Percentiles rank a stretch among this genome's conserved stretches.
These are phyloP conservation scores for Ctena decussata DNA, from an alignment of 2,888 invertebrate species.

Conservation along the genomic window DNA sequence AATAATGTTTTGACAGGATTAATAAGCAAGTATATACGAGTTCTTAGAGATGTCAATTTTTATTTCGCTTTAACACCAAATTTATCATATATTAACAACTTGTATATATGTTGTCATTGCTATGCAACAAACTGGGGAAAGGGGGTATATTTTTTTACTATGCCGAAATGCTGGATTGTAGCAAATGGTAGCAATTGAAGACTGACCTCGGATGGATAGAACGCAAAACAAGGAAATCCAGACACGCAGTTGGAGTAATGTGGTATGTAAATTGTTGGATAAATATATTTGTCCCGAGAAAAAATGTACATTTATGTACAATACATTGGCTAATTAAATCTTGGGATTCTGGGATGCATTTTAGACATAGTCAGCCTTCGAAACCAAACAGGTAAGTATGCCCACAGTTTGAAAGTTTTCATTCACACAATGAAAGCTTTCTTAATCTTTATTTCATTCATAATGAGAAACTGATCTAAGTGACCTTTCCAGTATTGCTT, in stretches of 20 bases:
- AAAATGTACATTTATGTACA: no score
- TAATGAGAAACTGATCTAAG: no score
- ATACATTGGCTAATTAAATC: no score
- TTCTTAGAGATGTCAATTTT: background rate
- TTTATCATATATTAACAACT: background rate
- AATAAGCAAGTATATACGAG: slow-evolving; percentile 2
- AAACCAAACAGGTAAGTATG: background rate
- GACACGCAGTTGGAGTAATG: background rate
- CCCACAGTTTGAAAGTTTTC: background rate
- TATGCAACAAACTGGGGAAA: background rate
- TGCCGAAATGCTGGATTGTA: slow-evolving; percentile 6
- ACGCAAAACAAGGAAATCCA: background rate
- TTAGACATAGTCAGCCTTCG: no score
- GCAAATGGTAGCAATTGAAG: slow-evolving; percentile 6
- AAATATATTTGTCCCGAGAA: background rate
- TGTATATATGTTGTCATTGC: background rate
- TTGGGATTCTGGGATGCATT: no score
- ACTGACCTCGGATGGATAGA: background rate
- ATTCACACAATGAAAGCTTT: background rate
- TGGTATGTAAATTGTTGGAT: slow-evolving; percentile 2
- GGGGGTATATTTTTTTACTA: background rate
- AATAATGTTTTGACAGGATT: slow-evolving; percentile 12
- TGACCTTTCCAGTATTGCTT: no score
- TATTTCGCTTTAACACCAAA: background rate
- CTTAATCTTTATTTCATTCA: background rate